These are phyloP conservation scores for Trachelipus rathkii DNA, from an alignment of 1,140 invertebrate species.

Conservation along the genomic window DNA sequence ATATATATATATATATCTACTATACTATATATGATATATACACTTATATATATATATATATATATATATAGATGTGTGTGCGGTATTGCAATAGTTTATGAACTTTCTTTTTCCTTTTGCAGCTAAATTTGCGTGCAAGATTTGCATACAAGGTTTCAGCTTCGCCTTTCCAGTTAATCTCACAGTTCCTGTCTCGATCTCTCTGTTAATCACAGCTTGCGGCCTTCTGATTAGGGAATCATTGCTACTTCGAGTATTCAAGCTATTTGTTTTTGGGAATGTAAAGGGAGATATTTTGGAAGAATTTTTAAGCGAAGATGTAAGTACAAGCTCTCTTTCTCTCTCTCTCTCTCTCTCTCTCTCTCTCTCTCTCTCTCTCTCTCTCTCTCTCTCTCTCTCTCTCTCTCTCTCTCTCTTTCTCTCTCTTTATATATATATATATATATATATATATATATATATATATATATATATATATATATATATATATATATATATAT, in stretches of 20 bases:
- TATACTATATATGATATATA: too few relatives aligned
- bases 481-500: too few relatives aligned
- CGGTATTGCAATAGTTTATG: too few relatives aligned
- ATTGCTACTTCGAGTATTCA: slow-evolving; percentile 74
- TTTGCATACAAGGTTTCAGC: slow-evolving; percentile 92
- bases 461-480: too few relatives aligned
- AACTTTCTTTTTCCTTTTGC: slow-evolving; percentile 39
- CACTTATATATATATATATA: too few relatives aligned
- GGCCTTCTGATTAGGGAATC: slow-evolving; percentile 77
- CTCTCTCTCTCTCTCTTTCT: background rate
- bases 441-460: too few relatives aligned
- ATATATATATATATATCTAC: too few relatives aligned
- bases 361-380: background rate
- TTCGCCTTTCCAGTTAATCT: slow-evolving; percentile 92
- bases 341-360: background rate
- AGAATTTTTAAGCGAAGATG: slow-evolving; percentile 76
- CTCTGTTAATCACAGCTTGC: slow-evolving; percentile 80
- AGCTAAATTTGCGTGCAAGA: slow-evolving; percentile 93
- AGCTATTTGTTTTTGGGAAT: slow-evolving; percentile 86
- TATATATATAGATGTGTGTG: too few relatives aligned
- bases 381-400: background rate
- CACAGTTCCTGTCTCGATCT: slow-evolving; percentile 82
- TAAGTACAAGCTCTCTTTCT: slow-evolving; percentile 39
- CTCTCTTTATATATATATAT: too few relatives aligned
- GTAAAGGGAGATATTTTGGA: slow-evolving; percentile 75